Evolutionary conservation across 2,113 vertebrate species (phyloP), one percentile per base, ranked within the genome.

Genomic region (Anser brachyrhynchus): DNA sequence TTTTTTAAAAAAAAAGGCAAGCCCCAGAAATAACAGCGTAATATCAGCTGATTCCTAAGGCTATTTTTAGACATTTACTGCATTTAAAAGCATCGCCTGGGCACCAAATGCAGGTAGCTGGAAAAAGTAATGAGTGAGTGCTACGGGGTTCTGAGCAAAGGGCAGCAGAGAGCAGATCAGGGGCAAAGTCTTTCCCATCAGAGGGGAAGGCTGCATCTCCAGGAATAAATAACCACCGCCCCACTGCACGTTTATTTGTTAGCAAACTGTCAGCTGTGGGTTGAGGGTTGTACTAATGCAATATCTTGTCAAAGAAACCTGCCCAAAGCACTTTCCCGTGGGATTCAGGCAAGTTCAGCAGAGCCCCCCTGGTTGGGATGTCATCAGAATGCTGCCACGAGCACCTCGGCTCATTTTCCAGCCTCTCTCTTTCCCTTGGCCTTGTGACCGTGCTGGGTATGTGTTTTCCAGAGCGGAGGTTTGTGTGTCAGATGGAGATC

Each of bases 381-480:
- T 37, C 41, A 4, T 11, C 57, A 1, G 0, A 3, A 4, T 4
- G 28, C 46, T 6, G 39, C n/a, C 17, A 21, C 7, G 28, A 49
- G n/a, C 54, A 11, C 3, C 54, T 26, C 0, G 0, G 20, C 55
- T 23, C 10, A 19, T 26, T 33, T 29, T 19, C 7, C 23, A 0
- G 2, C 23, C 31, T 59, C 18, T 21, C n/a, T 19, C 31, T 33
- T 59, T 35, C n/a, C 59, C 35, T 9, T 13, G 59, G 37, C 25
- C 16, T 11, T 64, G 39, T 41, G 29, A 58, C 55, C 10, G 10
- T 33, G 37, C 37, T 2, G 41, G 39, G 17, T 11, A 2, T 21
- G 8, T 28, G 17, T 64, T 74, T 55, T 31, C 4, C 54, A 9
- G 2, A 18, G 8, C 17, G 6, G 37, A 29, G 31, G 31, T 44